phyloP scores from a whole-genome alignment of 1,140 invertebrate genomes.

The Lordiphosa clarofinis region DNA sequence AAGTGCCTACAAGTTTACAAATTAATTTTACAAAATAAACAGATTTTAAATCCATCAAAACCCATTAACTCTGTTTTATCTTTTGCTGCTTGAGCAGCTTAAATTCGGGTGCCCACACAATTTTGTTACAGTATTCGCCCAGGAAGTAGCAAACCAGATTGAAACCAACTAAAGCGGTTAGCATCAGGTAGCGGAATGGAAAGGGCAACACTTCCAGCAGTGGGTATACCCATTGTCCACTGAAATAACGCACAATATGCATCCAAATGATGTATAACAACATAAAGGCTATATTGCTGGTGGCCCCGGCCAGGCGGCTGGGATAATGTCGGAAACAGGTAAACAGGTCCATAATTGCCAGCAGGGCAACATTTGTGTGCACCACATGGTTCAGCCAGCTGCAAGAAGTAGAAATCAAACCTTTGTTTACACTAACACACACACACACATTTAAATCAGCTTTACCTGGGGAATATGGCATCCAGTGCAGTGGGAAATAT shows the following conservation, averaged over 20 bases:
- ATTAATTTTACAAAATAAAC: slow-evolving; percentile 47
- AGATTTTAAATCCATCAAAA: slow-evolving; percentile 45
- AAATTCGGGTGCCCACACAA: slow-evolving; percentile 62
- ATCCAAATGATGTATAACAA: slow-evolving; percentile 69
- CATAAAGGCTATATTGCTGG: slow-evolving; percentile 55
- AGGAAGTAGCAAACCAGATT: slow-evolving; percentile 59
- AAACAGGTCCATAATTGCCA: slow-evolving; percentile 67
- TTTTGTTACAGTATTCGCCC: slow-evolving; percentile 53
- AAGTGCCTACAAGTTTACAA: slow-evolving; percentile 50
- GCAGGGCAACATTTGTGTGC: slow-evolving; percentile 64
- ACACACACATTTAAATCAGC: not conserved
- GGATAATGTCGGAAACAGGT: slow-evolving; percentile 68
- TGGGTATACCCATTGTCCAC: slow-evolving; percentile 68
- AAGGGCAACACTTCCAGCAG: slow-evolving; percentile 52
- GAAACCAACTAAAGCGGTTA: slow-evolving; percentile 47
- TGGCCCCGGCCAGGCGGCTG: slow-evolving; percentile 47
- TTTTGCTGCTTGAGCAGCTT: slow-evolving; percentile 44
- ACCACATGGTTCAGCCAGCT: slow-evolving; percentile 76
- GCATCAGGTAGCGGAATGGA: slow-evolving; percentile 57
- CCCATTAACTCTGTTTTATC: slow-evolving; percentile 33
- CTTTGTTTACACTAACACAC: not conserved
- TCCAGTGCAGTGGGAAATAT: slow-evolving; percentile 67
- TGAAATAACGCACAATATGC: slow-evolving; percentile 66
- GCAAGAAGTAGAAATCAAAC: slow-evolving; percentile 7
- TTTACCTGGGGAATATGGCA: slow-evolving; percentile 60